Percentiles rank a stretch among this genome's conserved stretches.
These are phyloP conservation scores for Bradysia coprophila DNA, from an alignment of 1,140 invertebrate genomes.

Conservation along the genomic window DNA sequence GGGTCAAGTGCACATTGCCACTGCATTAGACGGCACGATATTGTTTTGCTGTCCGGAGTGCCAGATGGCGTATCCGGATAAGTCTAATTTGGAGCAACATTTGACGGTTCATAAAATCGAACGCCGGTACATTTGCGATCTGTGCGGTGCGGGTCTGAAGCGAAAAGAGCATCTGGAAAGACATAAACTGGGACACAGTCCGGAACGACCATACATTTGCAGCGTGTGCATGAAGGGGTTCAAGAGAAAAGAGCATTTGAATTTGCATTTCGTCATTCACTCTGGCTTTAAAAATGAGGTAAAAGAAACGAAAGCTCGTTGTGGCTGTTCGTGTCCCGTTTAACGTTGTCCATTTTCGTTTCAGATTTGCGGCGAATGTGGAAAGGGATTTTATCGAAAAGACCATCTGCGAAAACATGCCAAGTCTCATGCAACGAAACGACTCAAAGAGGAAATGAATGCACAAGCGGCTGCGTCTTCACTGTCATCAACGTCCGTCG, in stretches of 20 bases:
- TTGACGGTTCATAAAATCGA: constrained; percentile 50
- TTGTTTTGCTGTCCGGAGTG: constrained; percentile 63
- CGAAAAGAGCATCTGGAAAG: constrained; percentile 61
- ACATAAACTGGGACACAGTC: constrained; percentile 60
- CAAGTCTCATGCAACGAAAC: constrained; percentile 48
- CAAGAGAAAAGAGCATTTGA: constrained; percentile 62
- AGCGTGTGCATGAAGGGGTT: constrained; percentile 58
- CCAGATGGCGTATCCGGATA: constrained; percentile 58
- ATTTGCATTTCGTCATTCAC: constrained; percentile 61
- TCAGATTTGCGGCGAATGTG: constrained; percentile 31
- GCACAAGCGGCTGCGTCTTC: not conserved
- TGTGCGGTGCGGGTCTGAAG: constrained; percentile 40
- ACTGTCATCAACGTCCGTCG: not conserved
- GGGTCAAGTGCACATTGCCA: constrained; percentile 50
- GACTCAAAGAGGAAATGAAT: constrained; percentile 41
- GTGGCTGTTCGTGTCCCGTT: not conserved
- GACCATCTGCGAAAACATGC: constrained; percentile 63
- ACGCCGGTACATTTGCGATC: constrained; percentile 31
- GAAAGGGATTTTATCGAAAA: constrained; percentile 66
- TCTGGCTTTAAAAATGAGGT: constrained; percentile 64
- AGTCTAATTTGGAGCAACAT: constrained; percentile 55
- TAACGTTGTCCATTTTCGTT: not conserved
- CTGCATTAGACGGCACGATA: constrained; percentile 46
- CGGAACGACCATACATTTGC: constrained; percentile 57
- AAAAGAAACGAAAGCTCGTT: not conserved